A percentile compares a stretch with the other conserved stretches of the same genome.
These are phyloP conservation scores for Chaenodraco wilsoni DNA, from an alignment of 2,797 vertebrate genomes.

Conservation along the genomic window DNA sequence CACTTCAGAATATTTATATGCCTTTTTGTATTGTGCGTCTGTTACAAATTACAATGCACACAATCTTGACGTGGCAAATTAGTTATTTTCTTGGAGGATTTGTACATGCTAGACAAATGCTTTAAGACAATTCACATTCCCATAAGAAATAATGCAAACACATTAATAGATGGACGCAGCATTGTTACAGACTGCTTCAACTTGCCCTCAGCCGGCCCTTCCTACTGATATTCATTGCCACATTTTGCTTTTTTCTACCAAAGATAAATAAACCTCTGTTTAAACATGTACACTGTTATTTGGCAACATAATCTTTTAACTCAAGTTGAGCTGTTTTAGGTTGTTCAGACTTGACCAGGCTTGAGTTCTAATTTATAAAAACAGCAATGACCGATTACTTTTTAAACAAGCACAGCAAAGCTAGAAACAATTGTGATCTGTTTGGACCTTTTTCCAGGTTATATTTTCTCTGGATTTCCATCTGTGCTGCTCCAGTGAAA, in stretches of 20 bases:
- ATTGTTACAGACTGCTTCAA: conserved; percentile 35
- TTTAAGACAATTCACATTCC: conserved; percentile 34
- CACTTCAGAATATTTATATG: background rate
- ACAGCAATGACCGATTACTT: background rate
- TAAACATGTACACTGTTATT: background rate
- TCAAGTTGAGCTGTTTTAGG: background rate
- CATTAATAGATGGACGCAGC: conserved; percentile 40
- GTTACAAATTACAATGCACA: background rate
- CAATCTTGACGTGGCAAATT: background rate
- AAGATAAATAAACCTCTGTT: background rate
- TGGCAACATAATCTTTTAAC: background rate
- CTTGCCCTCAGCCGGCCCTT: conserved; percentile 1
- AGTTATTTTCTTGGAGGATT: background rate
- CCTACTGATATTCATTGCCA: background rate
- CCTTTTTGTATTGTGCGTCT: background rate
- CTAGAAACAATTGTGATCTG: background rate
- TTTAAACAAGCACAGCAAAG: conserved; percentile 48
- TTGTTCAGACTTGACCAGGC: conserved; percentile 24
- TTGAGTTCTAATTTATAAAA: conserved; percentile 13
- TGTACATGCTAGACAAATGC: conserved; percentile 4
- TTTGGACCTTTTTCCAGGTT: background rate
- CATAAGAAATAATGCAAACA: conserved; percentile 33
- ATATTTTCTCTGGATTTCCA: background rate
- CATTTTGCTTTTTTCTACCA: conserved; percentile 1
- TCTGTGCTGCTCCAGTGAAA: background rate